Percentiles rank a stretch among this genome's conserved stretches.
phyloP scores from a whole-genome alignment of 1,140 invertebrate genomes.

The Macrocentrus cingulum region DNA sequence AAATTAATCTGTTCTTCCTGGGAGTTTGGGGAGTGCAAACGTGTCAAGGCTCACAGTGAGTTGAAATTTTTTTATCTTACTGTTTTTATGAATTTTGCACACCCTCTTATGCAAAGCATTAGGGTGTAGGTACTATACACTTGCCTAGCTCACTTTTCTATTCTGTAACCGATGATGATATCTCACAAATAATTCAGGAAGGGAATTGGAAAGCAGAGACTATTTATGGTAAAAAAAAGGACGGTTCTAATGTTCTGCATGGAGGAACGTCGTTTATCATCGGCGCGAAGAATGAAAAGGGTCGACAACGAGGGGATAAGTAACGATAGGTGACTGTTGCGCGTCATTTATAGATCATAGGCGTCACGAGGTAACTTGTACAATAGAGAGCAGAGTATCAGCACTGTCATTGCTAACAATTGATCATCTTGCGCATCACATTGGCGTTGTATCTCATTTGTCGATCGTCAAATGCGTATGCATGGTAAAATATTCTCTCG shows the following conservation, averaged over 20 bases:
- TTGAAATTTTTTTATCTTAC: too few species aligned
- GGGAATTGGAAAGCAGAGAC: not conserved
- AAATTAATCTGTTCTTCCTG: too few species aligned
- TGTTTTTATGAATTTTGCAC: too few species aligned
- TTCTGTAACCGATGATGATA: not conserved
- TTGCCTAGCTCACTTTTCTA: too few species aligned
- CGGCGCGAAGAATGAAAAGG: conserved; percentile 36
- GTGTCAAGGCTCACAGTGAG: too few species aligned
- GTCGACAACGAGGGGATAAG: conserved; percentile 33
- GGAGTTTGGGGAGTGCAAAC: too few species aligned
- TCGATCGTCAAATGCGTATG: not conserved
- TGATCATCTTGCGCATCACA: conserved; percentile 6
- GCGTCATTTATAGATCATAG: too few species aligned
- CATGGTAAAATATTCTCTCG: not conserved
- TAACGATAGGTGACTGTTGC: conserved; percentile 44
- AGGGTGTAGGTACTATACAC: too few species aligned
- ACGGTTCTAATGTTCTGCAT: conserved; percentile 40
- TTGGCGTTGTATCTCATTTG: conserved; percentile 2
- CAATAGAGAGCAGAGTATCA: too few species aligned
- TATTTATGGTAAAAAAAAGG: conserved; percentile 24
- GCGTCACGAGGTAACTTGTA: conserved; percentile 12
- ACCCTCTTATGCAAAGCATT: too few species aligned
- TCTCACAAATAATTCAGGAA: not conserved
- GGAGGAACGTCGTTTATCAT: conserved; percentile 43
- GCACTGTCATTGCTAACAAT: too few species aligned